Base-by-base conservation (phyloP, 2,113 vertebrate species). In the Amphiprion percula region DNA sequence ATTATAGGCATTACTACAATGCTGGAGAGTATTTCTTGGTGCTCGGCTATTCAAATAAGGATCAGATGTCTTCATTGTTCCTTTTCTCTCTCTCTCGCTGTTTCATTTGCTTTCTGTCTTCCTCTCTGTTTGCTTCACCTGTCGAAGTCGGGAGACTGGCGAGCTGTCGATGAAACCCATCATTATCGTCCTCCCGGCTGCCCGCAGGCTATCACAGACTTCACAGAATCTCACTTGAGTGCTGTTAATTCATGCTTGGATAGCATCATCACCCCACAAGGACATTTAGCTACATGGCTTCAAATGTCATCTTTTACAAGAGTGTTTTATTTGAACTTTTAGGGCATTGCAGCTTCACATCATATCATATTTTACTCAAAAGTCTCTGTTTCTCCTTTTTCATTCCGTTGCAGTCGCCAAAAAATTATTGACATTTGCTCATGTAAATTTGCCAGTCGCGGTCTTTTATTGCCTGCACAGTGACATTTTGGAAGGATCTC, bases 401-500 rank as follows among this genome's bases (percentile, higher is more conserved):
- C 56, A 62, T 82, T 80, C 55, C 41, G 2, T 58, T 10, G 54
- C 68, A 44, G 61, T 47, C 17, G 41, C 72, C 55, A 37, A 33
- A 65, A 53, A 50, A 69, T 44, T 74, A 84, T 85, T 90, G 90
- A 85, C 91, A 90, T 91, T 91, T 91, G 84, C 71, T 84, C 82
- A 89, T 91, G 88, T 87, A 88, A 90, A 92, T 92, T 53, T n/a
- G 19, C 66, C 74, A 64, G 72, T 80, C 30, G 85, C 33, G 10
- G 72, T 53, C 80, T 77, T 83, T 87, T 80, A 84, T 85, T 81
- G 80, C 76, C 77, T 68, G 74, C 77, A 26, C 81, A 0, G 79
- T 89, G 90, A 91, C 91, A 91, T 90, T 92, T 88, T 80, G 67
- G 75, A 86, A 24, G 84, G 74, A 72, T 90, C 62, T 80, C 8